A percentile compares a stretch with the other conserved stretches of the same genome.
phyloP scores from a whole-genome alignment of 2,888 invertebrate genomes.

The Rhynchonema sp. region DNA sequence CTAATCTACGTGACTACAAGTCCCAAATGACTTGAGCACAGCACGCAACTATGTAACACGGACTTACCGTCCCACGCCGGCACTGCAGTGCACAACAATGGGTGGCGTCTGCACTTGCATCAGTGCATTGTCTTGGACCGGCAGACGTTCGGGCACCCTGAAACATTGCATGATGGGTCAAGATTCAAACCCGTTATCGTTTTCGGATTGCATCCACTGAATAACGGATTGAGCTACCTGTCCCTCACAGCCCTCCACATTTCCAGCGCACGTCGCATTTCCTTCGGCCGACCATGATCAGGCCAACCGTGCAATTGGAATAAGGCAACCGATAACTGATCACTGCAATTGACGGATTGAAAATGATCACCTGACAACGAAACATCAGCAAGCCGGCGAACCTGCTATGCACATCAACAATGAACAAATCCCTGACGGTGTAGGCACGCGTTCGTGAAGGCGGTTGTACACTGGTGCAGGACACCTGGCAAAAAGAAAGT shows the following conservation, averaged over 20 bases:
- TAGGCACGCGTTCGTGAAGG: neutral
- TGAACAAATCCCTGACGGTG: neutral
- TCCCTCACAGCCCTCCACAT: slow-evolving; percentile 2
- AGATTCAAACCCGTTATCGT: too few species aligned
- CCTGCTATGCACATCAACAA: neutral
- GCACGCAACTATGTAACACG: neutral
- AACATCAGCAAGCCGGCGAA: too few species aligned
- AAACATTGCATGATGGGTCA: too few species aligned
- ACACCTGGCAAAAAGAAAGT: too few species aligned
- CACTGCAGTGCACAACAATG: slow-evolving; percentile 9
- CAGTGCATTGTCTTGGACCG: neutral
- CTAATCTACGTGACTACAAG: neutral
- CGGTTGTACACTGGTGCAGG: neutral
- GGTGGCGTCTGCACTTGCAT: slow-evolving; percentile 1
- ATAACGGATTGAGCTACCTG: too few species aligned
- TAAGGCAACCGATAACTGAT: neutral
- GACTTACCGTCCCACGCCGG: slow-evolving; percentile 8
- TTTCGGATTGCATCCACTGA: too few species aligned
- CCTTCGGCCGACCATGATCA: slow-evolving; percentile 8
- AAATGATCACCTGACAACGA: too few species aligned
- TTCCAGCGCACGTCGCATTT: slow-evolving; percentile 1
- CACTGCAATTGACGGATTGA: neutral
- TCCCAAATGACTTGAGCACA: neutral
- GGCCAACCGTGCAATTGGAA: slow-evolving; percentile 9
- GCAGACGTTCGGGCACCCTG: neutral